Evolutionary conservation across 2,888 invertebrate genomes (phyloP).

Genomic region (Diaphora mendica): DNA sequence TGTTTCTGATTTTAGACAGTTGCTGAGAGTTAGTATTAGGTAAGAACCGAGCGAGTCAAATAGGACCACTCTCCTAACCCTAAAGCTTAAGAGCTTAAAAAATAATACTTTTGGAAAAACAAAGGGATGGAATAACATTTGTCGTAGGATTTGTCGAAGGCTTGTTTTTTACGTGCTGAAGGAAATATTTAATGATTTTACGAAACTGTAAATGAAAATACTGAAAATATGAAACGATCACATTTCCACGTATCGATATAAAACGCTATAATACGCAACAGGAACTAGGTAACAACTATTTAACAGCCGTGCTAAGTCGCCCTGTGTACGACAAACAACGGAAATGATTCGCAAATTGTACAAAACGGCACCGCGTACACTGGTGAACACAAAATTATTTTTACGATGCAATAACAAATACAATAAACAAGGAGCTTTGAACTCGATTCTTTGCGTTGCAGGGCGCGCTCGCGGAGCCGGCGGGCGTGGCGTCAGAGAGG

Average conservation of each 20-base stretch:
- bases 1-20: too few species aligned
- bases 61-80: too few species aligned
- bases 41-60: too few species aligned
- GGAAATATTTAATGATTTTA: background rate
- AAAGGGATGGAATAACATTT: background rate
- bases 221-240: too few species aligned
- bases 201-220: too few species aligned
- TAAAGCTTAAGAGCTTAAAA: too few species aligned
- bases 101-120: background rate
- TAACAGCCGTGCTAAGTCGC: background rate
- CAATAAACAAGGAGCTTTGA: slow-evolving; percentile 61
- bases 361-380: slow-evolving; percentile 43
- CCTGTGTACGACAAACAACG: slow-evolving; percentile 31
- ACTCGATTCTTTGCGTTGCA: slow-evolving; percentile 48
- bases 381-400: slow-evolving; percentile 45
- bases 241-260: background rate
- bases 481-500: background rate
- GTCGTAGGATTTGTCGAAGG: background rate
- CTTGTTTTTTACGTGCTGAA: background rate
- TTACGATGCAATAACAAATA: slow-evolving; percentile 63
- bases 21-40: too few species aligned
- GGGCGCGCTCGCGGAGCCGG: slow-evolving; percentile 25
- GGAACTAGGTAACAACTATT: background rate
- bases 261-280: background rate
- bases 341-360: slow-evolving; percentile 49